These are phyloP conservation scores for Cichladusa arquata DNA, from an alignment of 2,113 vertebrate genomes.

Conservation along the genomic window DNA sequence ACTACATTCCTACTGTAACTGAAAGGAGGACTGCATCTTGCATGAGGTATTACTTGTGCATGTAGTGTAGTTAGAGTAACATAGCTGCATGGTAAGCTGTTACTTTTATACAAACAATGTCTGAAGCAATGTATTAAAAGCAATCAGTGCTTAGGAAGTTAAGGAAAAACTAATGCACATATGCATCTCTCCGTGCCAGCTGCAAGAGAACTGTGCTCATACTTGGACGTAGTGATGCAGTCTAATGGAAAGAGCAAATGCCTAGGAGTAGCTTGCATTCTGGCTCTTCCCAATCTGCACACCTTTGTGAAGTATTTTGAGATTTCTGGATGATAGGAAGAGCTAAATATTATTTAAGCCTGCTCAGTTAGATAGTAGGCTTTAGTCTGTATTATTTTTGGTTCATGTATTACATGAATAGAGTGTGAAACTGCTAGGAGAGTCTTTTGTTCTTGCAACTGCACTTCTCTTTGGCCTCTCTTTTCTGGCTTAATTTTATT, in stretches of 20 bases:
- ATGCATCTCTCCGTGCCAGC: neutral
- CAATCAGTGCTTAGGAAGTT: neutral
- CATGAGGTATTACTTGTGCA: neutral
- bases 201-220: neutral
- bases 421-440: neutral
- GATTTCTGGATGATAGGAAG: neutral
- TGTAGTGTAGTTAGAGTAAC: neutral
- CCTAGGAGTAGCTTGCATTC: neutral
- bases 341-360: neutral
- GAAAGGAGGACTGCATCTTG: neutral
- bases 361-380: neutral
- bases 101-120: neutral
- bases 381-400: neutral
- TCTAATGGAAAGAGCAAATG: neutral
- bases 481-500: neutral
- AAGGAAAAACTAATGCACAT: neutral
- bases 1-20: neutral
- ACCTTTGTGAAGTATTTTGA: neutral
- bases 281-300: neutral
- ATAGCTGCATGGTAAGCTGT: neutral
- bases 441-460: neutral
- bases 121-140: constrained; percentile 9
- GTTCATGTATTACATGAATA: neutral
- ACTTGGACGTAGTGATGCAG: neutral
- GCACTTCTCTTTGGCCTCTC: neutral